Base-by-base conservation (phyloP, 2,888 invertebrate species). In the Hyposoter didymator region DNA sequence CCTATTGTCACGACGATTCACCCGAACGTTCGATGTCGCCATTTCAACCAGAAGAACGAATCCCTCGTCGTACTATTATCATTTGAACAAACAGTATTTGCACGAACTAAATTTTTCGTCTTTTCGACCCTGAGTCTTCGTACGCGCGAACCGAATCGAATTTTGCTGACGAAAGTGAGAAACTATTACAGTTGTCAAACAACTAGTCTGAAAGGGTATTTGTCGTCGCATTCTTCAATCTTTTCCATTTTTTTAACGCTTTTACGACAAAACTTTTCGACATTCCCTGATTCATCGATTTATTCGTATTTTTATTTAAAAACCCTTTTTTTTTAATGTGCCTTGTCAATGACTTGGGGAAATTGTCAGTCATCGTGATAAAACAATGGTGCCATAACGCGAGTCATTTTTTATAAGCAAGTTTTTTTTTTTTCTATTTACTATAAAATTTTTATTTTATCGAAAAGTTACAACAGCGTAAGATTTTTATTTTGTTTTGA, bases 131-230 rank as follows among this genome's bases (percentile, higher is more conserved):
- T 14, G 32, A 59, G 45, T 59, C 47, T 69, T 64, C 39, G 75
- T 55, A 39, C 66, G 64, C 64, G 64, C n/a, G n/a, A n/a, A n/a
- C n/a, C n/a, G n/a, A 43, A 59, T 4, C n/a, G 49, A 52, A 67
- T 35, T 35, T 72, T 62, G 62, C 45, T 78, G 72, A 62, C 7
- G 28, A 43, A 32, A 28, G 22, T 14, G 10, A 80, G 6, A 75
- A 72, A 70, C 35, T 17, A 35, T 55, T 35, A 45, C n/a, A 17
- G 69, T 79, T 79, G 69, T 84, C 28, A 70, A 80, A 80, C 64
- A 70, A 84, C 84, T 84, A 76, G 79, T 76, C 75, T 55, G 52
- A 39, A 70, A 45, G 52, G 28, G 22, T 72, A 59, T 78, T 66
- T 28, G 49, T 69, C 28, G 8, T 5, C 28, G 47, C 22, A 45